phyloP scores from a whole-genome alignment of 1,140 invertebrate genomes.

The Listronotus bonariensis region DNA sequence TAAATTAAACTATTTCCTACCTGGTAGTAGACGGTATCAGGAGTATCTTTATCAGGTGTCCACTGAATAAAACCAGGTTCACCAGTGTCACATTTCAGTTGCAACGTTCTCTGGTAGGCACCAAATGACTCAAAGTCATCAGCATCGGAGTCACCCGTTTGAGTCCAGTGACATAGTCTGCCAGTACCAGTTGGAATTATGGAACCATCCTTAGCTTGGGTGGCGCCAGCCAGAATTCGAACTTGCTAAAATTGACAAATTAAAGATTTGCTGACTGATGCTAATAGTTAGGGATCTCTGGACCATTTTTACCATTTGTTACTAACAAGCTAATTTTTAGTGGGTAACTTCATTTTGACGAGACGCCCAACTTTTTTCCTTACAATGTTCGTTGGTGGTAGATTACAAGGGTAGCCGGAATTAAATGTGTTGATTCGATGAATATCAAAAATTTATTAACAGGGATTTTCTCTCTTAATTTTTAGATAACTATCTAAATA shows the following conservation, averaged over 20 bases:
- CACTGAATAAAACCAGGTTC: slow-evolving; percentile 84
- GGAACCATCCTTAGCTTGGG: slow-evolving; percentile 67
- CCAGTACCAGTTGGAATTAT: slow-evolving; percentile 75
- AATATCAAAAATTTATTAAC: too few species aligned
- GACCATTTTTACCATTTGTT: too few species aligned
- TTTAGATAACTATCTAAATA: too few species aligned
- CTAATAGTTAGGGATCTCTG: too few species aligned
- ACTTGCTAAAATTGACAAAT: slow-evolving; percentile 64
- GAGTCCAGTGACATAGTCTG: slow-evolving; percentile 84
- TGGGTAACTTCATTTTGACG: too few species aligned
- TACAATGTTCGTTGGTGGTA: too few species aligned
- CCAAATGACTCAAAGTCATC: slow-evolving; percentile 86
- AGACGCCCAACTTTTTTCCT: too few species aligned
- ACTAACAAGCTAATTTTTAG: too few species aligned
- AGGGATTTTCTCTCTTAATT: too few species aligned
- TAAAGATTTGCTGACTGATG: too few species aligned
- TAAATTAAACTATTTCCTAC: slow-evolving; percentile 57
- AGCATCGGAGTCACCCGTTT: slow-evolving; percentile 70
- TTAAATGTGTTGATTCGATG: too few species aligned
- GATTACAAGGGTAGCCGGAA: too few species aligned
- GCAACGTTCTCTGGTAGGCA: slow-evolving; percentile 83
- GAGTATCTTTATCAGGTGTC: slow-evolving; percentile 85
- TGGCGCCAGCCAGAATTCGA: slow-evolving; percentile 80
- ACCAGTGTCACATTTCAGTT: slow-evolving; percentile 80
- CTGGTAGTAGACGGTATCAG: slow-evolving; percentile 92